Evolutionary conservation across 2,113 vertebrate genomes (phyloP).

Genomic region (Toxostoma redivivum): DNA sequence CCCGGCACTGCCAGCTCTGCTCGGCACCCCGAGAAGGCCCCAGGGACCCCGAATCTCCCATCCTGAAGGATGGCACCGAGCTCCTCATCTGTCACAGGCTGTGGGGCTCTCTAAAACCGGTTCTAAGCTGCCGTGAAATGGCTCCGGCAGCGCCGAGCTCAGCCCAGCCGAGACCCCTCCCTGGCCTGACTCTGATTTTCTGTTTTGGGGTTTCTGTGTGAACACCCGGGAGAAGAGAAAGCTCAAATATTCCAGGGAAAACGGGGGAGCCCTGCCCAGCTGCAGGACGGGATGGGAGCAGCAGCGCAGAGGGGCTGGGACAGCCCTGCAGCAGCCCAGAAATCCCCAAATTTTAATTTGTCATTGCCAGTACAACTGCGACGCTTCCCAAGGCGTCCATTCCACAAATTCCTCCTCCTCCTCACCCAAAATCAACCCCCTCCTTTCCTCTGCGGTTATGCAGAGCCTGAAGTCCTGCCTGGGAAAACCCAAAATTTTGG

Average conservation of each 20-base stretch:
- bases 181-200: neutral
- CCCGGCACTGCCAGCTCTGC: neutral
- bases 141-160: fast-evolving
- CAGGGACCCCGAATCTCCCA: neutral
- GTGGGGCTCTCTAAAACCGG: neutral
- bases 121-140: neutral
- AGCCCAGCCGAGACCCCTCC: neutral
- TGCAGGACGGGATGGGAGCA: fast-evolving
- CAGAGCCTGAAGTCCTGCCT: neutral
- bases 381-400: neutral
- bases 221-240: neutral
- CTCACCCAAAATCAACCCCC: neutral
- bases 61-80: fast-evolving
- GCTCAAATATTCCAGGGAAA: neutral
- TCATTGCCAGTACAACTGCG: neutral
- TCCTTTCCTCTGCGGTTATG: neutral
- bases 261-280: neutral
- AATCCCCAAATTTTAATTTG: neutral
- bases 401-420: neutral
- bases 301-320: neutral
- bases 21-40: neutral
- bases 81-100: fast-evolving
- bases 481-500: neutral
- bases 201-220: neutral
- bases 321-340: neutral